A percentile compares a stretch with the other conserved stretches of the same genome.
Conservation (phyloP, 1,140 invertebrate genomes). For the Phthorimaea operculella region DNA sequence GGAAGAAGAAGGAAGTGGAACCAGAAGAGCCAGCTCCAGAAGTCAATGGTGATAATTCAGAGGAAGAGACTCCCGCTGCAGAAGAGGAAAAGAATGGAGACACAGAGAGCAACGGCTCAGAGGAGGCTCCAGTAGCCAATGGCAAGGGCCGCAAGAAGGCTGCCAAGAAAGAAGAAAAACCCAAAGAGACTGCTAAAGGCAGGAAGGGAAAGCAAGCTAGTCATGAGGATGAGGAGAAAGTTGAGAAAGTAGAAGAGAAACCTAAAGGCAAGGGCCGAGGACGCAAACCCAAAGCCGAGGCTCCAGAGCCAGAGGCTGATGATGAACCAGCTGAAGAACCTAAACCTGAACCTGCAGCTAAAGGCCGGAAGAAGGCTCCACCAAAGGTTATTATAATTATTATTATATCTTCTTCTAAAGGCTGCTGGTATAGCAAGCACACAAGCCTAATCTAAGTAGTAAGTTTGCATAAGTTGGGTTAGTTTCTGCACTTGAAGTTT, state of each 20-base stretch:
- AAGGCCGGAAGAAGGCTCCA: constrained; percentile 42
- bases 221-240: constrained; percentile 19
- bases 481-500: too few species aligned
- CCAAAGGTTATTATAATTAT: too few species aligned
- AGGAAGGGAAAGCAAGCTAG: constrained; percentile 37
- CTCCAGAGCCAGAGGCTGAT: constrained; percentile 33
- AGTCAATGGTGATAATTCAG: constrained; percentile 34
- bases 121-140: constrained; percentile 21
- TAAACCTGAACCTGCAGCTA: constrained; percentile 29
- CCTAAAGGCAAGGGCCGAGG: constrained; percentile 42
- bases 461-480: too few species aligned
- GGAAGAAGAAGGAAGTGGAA: constrained; percentile 36
- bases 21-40: constrained; percentile 22
- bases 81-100: constrained; percentile 38
- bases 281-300: constrained; percentile 38
- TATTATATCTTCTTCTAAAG: too few species aligned
- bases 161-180: constrained; percentile 40
- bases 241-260: constrained; percentile 38
- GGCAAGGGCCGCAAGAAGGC: constrained; percentile 41
- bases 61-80: constrained; percentile 23
- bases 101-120: constrained; percentile 34
- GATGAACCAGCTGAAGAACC: constrained; percentile 25
- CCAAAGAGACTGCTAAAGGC: constrained; percentile 28
- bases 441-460: too few species aligned
- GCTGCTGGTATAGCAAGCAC: too few species aligned